These are phyloP conservation scores for Rhagium mordax DNA, from an alignment of 2,888 invertebrate genomes.

Conservation along the genomic window DNA sequence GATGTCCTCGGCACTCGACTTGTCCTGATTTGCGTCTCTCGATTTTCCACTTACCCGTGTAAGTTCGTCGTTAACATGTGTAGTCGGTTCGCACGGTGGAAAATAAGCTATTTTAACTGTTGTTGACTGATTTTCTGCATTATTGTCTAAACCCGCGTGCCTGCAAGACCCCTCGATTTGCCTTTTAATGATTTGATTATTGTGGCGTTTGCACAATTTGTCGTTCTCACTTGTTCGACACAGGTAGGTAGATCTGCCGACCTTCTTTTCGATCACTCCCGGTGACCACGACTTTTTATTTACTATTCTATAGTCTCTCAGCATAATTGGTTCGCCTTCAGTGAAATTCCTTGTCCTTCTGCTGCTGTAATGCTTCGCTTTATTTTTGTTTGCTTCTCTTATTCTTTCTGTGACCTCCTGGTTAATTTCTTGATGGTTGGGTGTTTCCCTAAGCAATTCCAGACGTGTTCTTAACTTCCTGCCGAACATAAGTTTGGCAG, in stretches of 20 bases:
- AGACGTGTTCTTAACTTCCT: slow-evolving; percentile 29
- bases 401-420: neutral
- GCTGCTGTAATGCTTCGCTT: neutral
- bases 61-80: too few relatives aligned
- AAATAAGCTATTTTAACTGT: too few relatives aligned
- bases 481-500: slow-evolving; percentile 35
- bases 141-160: too few relatives aligned
- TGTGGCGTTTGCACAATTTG: slow-evolving; percentile 6
- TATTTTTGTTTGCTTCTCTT: neutral
- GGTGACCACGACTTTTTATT: slow-evolving; percentile 4
- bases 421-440: neutral
- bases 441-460: slow-evolving; percentile 14
- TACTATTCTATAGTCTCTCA: slow-evolving; percentile 11
- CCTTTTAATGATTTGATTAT: slow-evolving; percentile 7
- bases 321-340: slow-evolving; percentile 1
- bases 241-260: slow-evolving; percentile 24
- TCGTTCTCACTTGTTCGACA: neutral
- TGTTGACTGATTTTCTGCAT: too few relatives aligned
- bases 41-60: too few relatives aligned
- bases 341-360: neutral
- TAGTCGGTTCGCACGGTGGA: too few relatives aligned
- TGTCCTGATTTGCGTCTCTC: too few relatives aligned
- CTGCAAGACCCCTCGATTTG: too few relatives aligned
- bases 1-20: too few relatives aligned
- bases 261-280: neutral